A percentile compares a stretch with the other conserved stretches of the same genome.
These are phyloP conservation scores for Ctenopoma kingsleyae DNA, from an alignment of 2,797 vertebrate species.

Conservation along the genomic window DNA sequence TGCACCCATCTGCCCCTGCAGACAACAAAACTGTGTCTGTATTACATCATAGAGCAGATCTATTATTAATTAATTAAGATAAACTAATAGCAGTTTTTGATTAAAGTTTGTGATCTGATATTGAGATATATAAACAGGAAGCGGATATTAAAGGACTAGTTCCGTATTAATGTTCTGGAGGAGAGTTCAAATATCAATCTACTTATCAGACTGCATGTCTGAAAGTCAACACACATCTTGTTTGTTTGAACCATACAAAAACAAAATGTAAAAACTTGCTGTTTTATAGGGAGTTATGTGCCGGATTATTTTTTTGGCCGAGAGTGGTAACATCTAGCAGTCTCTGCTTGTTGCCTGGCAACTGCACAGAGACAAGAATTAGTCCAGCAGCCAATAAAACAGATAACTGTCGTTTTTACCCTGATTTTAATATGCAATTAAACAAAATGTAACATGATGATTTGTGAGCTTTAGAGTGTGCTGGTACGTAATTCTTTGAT, in stretches of 20 bases:
- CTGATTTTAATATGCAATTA: not conserved
- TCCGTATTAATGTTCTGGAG: not conserved
- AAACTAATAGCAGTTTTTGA: not conserved
- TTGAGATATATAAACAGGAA: not conserved
- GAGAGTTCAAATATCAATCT: not conserved
- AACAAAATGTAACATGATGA: not conserved
- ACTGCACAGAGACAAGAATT: not conserved
- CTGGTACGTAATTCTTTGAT: no score
- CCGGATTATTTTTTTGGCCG: not conserved
- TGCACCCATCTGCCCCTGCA: conserved; percentile 6
- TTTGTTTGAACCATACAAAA: not conserved
- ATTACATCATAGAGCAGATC: conserved; percentile 12
- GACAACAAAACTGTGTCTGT: conserved; percentile 5
- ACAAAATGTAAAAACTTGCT: not conserved
- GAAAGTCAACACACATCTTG: no score
- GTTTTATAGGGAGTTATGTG: no score
- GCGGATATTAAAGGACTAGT: not conserved
- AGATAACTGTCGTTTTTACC: not conserved
- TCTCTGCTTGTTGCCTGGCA: no score
- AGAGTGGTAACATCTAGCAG: no score
- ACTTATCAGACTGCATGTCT: not conserved
- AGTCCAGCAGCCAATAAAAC: not conserved
- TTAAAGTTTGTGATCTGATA: no score
- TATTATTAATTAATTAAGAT: conserved; percentile 31
- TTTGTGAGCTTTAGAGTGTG: not conserved